A percentile compares a stretch with the other conserved stretches of the same genome.
phyloP scores from a whole-genome alignment of 2,797 vertebrate species.

The Melanotaenia maccullochi region DNA sequence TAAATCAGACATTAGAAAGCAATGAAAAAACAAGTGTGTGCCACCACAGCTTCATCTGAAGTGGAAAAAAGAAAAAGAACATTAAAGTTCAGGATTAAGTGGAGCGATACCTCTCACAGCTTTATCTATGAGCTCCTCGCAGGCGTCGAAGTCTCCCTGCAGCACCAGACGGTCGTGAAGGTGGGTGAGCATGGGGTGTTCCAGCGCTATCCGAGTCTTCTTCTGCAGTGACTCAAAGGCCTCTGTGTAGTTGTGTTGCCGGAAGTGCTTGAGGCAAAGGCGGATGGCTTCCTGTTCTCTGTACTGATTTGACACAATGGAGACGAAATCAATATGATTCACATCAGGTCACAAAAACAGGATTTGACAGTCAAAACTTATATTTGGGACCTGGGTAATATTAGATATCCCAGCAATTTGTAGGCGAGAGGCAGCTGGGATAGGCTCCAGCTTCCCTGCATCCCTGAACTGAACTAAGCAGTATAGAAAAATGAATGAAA shows the following conservation, averaged over 20 bases:
- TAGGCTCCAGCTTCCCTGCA: no score
- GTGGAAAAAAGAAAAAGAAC: neutral
- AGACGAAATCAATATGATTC: neutral
- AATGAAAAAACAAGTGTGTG: neutral
- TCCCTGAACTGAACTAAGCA: no score
- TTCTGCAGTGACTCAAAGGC: constrained; percentile 99
- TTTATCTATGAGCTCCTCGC: constrained; percentile 98
- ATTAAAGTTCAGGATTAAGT: neutral
- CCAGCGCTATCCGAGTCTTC: constrained; percentile 96
- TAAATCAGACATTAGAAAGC: neutral
- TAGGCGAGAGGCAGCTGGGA: no score
- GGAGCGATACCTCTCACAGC: constrained; percentile 90
- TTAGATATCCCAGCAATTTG: neutral
- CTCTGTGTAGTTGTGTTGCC: constrained; percentile 99
- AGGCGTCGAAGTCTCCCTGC: constrained; percentile 96
- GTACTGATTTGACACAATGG: constrained; percentile 86
- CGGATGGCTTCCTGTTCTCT: constrained; percentile 99
- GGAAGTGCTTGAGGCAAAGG: constrained; percentile 98
- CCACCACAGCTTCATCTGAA: neutral
- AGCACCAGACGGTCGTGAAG: constrained; percentile 95
- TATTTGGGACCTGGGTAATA: neutral
- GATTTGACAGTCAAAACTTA: neutral
- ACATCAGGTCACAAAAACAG: neutral
- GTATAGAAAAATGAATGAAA: no score
- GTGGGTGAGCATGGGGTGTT: constrained; percentile 98